Evolutionary conservation across 2,797 vertebrate species (phyloP), one percentile per base, ranked within the genome.

Genomic region (Pseudochirops cupreus): DNA sequence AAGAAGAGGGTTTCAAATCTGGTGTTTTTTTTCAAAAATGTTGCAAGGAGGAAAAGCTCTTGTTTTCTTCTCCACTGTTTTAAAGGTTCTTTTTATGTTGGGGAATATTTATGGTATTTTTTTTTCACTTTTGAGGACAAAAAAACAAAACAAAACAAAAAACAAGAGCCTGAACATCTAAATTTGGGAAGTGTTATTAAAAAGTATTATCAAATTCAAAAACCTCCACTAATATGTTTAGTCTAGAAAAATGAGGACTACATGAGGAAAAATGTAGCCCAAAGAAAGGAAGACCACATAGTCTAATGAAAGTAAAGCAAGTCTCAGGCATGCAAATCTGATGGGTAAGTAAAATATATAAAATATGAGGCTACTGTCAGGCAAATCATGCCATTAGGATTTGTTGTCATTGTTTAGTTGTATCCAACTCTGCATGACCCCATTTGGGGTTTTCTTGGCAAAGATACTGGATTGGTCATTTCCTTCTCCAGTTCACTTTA

Each of bases 251-350:
- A 94, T 26, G 16, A 96, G 95, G 33, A 67, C 33, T 67, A 16
- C 5, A 74, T 16, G 16, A 39, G 16, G 26, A 56, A 67, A 82
- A 95, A 96, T 92, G 53, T 58, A 92, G 90, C 18, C 74, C 56
- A 97, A 95, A 96, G 95, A 97, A 97, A 96, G 50, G 7, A 92
- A 74, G 67, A 74, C 5, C 12, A 74, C 67, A 74, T 11, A 82
- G 39, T 1, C 29, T 46, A 46, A 46, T 2, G 6, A 82, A 39
- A 24, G 7, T 14, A 0, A 82, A 46, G 9, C 2, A n/a, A 67
- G 74, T 18, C 9, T 24, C 74, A 82, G 39, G 9, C 39, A 46
- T 82, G 74, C 39, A 82, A 46, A 82, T 2, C 7, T 82, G 74
- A 46, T 9, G 3, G 9, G 74, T 24, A 82, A 46, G 39, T 82